Evolutionary conservation across 2,888 invertebrate genomes (phyloP).

Genomic region (Pterobdella sp.): DNA sequence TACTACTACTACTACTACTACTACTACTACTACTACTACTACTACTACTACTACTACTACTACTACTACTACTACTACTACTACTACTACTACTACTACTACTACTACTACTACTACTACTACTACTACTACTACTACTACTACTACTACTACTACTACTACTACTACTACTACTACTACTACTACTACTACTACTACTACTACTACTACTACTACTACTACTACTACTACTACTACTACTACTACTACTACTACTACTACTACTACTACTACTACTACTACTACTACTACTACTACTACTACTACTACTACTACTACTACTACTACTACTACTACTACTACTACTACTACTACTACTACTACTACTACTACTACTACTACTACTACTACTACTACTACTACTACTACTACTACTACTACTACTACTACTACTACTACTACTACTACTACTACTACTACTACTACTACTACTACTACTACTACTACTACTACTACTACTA

Average conservation of each 20-base stretch:
- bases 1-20: neutral
- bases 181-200: neutral
- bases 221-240: neutral
- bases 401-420: neutral
- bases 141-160: neutral
- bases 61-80: neutral
- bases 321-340: neutral
- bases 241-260: neutral
- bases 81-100: neutral
- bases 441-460: neutral
- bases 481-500: neutral
- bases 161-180: neutral
- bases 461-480: neutral
- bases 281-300: neutral
- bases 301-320: neutral
- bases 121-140: neutral
- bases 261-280: neutral
- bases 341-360: neutral
- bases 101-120: neutral
- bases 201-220: neutral
- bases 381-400: neutral
- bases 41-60: neutral
- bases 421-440: neutral
- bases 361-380: neutral
- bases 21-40: neutral